Base-by-base conservation (phyloP, 2,888 invertebrate genomes). In the Leptothorax acervorum region DNA sequence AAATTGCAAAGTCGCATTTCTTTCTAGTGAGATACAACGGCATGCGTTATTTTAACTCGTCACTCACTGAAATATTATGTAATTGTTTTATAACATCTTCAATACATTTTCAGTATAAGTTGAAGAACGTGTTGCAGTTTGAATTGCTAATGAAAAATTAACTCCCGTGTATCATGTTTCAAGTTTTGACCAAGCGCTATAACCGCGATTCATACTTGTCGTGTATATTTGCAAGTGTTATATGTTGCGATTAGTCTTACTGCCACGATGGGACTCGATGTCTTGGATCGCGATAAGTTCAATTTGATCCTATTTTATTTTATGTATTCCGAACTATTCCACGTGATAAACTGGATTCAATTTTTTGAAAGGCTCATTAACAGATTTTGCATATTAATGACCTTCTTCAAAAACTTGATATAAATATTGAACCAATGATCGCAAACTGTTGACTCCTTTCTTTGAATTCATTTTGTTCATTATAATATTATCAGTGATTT, bases 351-450 rank as follows among this genome's bases (percentile, higher is more conserved):
- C 3, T 57, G 9, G 8, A 66, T 28, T 1, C 0, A 51, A 18
- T 15, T 48, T 42, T 31, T 66, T 39, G n/a, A 11, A 18, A 23
- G 15, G 35, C 11, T 63, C 79, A 39, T 23, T 23, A 23, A 23
- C 23, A 23, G 23, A 23, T 23, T 23, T 23, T 23, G 23, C 6
- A 39, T 23, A 18, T 23, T 23, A 23, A 23, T 23, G n/a, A 70
- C 15, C 31, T 39, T 15, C 1, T 71, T 35, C 1, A 78, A 62
- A 66, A 70, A 71, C 35, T 70, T 45, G 15, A 42, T 42, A 23
- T 66, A n/a, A 74, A 23, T 35, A n/a, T 63, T 48, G 51, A 18
- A 62, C 31, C 68, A 82, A 87, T 60, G 73, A 79, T 63, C 65
- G 15, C 68, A 5, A 51, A 31, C 11, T 48, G 55, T 45, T 66